A percentile compares a stretch with the other conserved stretches of the same genome.
phyloP scores from a whole-genome alignment of 2,888 invertebrate species.

The Philereme transversata region DNA sequence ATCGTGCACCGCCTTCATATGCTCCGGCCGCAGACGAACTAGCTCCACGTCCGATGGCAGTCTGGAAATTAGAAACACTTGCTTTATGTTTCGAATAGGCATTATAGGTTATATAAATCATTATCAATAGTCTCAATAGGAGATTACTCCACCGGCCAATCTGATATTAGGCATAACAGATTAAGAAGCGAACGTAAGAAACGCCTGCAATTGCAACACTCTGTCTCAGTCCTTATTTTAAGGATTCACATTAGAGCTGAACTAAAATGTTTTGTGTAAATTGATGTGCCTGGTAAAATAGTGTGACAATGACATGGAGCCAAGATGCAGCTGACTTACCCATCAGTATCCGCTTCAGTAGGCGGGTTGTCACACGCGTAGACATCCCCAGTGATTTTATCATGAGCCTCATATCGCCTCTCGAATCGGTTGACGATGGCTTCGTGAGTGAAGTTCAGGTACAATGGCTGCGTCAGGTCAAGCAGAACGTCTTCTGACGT shows the following conservation, averaged over 20 bases:
- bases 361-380: conserved; percentile 89
- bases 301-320: not conserved
- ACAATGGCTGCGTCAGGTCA: conserved; percentile 91
- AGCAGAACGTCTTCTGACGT: conserved; percentile 90
- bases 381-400: conserved; percentile 91
- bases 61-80: conserved; percentile 48
- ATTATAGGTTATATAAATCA: too few species aligned
- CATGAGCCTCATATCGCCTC: conserved; percentile 86
- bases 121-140: too few species aligned
- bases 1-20: conserved; percentile 92
- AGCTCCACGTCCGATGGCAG: conserved; percentile 89
- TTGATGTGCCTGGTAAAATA: too few species aligned
- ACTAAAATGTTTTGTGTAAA: too few species aligned
- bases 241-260: too few species aligned
- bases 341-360: conserved; percentile 82
- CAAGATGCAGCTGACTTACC: conserved; percentile 64
- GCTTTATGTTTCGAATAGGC: not conserved
- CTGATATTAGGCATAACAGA: too few species aligned
- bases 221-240: too few species aligned
- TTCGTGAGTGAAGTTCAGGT: conserved; percentile 93
- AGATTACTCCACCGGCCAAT: too few species aligned
- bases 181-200: too few species aligned
- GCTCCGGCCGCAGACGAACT: conserved; percentile 89
- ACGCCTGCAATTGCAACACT: too few species aligned
- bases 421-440: conserved; percentile 91